Evolutionary conservation across 2,888 invertebrate genomes (phyloP).

Genomic region (Marasmarcha lunaedactyla): DNA sequence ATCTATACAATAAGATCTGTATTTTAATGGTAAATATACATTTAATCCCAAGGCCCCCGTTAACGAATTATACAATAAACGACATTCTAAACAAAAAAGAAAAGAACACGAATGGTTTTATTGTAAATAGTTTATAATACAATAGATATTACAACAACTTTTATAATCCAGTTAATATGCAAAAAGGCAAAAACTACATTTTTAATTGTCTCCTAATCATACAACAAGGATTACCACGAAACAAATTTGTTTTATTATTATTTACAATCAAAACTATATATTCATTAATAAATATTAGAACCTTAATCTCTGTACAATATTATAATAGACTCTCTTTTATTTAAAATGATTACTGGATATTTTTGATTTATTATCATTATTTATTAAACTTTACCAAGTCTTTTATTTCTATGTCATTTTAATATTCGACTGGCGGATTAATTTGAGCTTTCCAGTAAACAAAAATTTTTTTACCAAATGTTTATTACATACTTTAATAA

Average conservation of each 20-base stretch:
- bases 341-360: constrained; percentile 19
- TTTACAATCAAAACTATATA: constrained; percentile 29
- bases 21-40: too few relatives aligned
- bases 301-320: constrained; percentile 58
- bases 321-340: constrained; percentile 31
- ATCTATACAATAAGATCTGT: too few relatives aligned
- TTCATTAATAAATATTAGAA: constrained; percentile 49
- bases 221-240: constrained; percentile 10
- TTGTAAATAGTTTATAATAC: too few relatives aligned
- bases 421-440: constrained; percentile 7
- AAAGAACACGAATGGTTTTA: too few relatives aligned
- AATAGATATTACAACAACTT: neutral
- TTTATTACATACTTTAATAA: neutral
- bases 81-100: too few relatives aligned
- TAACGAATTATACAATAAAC: too few relatives aligned
- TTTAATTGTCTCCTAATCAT: neutral
- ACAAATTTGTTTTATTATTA: constrained; percentile 35
- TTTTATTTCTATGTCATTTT: constrained; percentile 11
- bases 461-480: neutral
- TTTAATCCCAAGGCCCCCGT: too few relatives aligned
- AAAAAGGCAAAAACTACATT: neutral
- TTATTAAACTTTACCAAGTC: constrained; percentile 8
- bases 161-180: neutral
- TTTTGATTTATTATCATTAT: neutral
- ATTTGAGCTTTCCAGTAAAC: too few relatives aligned